These are phyloP conservation scores for Amblyornis subalaris DNA, from an alignment of 2,113 vertebrate genomes.

Conservation along the genomic window DNA sequence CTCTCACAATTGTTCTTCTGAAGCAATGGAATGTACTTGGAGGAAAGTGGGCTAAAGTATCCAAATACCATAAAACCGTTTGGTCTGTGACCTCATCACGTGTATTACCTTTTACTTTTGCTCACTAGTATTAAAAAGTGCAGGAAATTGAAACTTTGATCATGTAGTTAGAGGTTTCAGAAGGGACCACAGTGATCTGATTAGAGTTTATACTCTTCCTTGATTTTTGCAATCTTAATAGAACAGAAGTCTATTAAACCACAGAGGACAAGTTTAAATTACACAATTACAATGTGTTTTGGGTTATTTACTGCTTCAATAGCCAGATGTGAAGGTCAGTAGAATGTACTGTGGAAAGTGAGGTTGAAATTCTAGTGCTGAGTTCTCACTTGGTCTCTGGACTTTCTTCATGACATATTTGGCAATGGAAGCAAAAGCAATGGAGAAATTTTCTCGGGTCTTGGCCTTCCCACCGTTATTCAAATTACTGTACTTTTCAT, in stretches of 20 bases:
- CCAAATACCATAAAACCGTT: background rate
- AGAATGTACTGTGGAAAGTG: background rate
- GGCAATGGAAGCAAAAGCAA: constrained; percentile 15
- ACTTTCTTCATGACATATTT: constrained; percentile 48
- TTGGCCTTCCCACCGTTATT: constrained; percentile 65
- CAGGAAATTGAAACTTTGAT: constrained; percentile 51
- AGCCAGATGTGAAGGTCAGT: background rate
- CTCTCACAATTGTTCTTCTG: background rate
- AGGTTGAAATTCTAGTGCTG: background rate
- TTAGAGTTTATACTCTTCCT: constrained; percentile 17
- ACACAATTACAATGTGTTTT: background rate
- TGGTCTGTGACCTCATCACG: background rate
- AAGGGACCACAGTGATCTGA: constrained; percentile 28
- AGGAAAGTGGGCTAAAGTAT: background rate
- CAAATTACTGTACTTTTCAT: constrained; percentile 64
- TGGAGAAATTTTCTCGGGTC: constrained; percentile 58
- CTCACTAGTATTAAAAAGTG: background rate
- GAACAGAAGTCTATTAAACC: constrained; percentile 24
- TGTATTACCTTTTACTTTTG: background rate
- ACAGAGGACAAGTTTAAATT: background rate
- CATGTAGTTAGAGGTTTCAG: constrained; percentile 11
- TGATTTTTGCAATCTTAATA: background rate
- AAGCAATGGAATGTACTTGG: background rate
- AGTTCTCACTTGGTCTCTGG: constrained; percentile 27
- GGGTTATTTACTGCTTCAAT: background rate